These are phyloP conservation scores for Metridium senile DNA, from an alignment of 92 coral and sea anemone species.

Conservation along the genomic window DNA sequence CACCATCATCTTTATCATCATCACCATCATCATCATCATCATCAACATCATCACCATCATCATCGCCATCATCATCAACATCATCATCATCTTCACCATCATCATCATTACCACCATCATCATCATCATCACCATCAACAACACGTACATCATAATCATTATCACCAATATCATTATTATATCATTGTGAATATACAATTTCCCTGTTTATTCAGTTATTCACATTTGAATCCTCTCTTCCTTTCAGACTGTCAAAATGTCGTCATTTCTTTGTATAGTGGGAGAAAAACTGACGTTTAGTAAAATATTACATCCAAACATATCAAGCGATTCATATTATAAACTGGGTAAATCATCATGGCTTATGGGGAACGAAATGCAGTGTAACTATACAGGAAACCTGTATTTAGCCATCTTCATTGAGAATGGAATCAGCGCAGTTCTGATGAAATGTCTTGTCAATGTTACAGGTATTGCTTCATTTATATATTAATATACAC, in stretches of 20 bases:
- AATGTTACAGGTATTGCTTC: conserved; percentile 29
- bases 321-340: conserved; percentile 8
- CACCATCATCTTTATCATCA: too few relatives aligned
- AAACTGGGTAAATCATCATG: conserved; percentile 22
- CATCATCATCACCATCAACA: too few relatives aligned
- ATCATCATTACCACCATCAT: too few relatives aligned
- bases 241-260: conserved; percentile 35
- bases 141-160: too few relatives aligned
- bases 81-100: too few relatives aligned
- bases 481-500: not conserved
- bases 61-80: too few relatives aligned
- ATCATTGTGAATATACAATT: too few relatives aligned
- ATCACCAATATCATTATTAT: too few relatives aligned
- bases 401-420: conserved; percentile 31
- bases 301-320: conserved; percentile 30
- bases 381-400: conserved; percentile 27
- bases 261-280: conserved; percentile 33
- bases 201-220: too few relatives aligned
- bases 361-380: conserved; percentile 32
- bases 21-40: too few relatives aligned
- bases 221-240: too few relatives aligned
- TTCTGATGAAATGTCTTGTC: conserved; percentile 28
- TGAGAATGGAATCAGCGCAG: conserved; percentile 60
- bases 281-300: conserved; percentile 34
- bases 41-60: too few relatives aligned